Evolutionary conservation across 53 echinoderm and acorn worm genomes (phyloP), one percentile per base, ranked within the genome.

Genomic region (Holothuria leucospilota): DNA sequence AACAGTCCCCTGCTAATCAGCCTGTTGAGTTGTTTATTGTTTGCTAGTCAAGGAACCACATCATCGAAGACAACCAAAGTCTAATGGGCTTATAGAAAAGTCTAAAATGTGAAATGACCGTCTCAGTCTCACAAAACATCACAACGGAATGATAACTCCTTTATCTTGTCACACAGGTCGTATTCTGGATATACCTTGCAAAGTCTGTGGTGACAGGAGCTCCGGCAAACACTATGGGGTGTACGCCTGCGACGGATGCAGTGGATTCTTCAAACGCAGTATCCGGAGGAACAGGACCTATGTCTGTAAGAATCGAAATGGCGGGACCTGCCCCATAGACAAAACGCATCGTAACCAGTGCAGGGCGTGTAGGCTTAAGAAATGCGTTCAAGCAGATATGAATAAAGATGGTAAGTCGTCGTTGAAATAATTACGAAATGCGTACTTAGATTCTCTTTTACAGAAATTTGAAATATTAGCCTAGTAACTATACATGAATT

Each of bases 141-240:
- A 5, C 56, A 56, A 56, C 56, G 18, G 18, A 56, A 56, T 56
- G 56, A 18, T 11, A 56, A 56, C 1, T 56, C 56, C 56, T 56
- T 56, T 18, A 2, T 5, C 18, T 56, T 56, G 18, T 56, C 16
- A 16, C 56, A 4, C 38, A 95, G 95, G 95, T 93, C 96, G 96
- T 24, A 94, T 96, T 56, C 87, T 96, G 8, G 96, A 96, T 80
- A 96, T 96, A 42, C 96, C 96, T 5, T 96, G 96, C 85, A 96
- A 96, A 67, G 96, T 96, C 2, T 96, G 96, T 71, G 96, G 96
- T 0, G 96, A 96, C 68, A 84, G 96, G 11, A 96, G 96, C 85
- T 96, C 96, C 15, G 96, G 96, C 77, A 96, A 96, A 70, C 96
- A 96, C 66, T 96, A 96, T 83, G 96, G 96, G 12, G 96, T 96